phyloP scores from a whole-genome alignment of 2,113 vertebrate genomes.

The pig (Sus scrofa) region DNA sequence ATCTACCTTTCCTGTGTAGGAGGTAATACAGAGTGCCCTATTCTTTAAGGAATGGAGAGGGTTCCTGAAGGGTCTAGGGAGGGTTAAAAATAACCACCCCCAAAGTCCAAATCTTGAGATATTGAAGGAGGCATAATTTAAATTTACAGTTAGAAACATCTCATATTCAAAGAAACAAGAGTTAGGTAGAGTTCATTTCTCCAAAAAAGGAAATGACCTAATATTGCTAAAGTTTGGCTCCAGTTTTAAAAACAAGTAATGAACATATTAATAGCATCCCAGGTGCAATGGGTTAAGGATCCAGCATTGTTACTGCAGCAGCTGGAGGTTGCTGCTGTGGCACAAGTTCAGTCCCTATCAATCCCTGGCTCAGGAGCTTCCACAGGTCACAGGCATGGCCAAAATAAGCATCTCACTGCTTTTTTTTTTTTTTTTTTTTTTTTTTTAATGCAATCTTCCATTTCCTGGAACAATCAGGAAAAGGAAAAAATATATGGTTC shows the following conservation, averaged over 20 bases:
- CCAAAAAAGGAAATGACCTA: background rate
- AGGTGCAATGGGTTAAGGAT: too few relatives aligned
- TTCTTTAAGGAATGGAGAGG: background rate
- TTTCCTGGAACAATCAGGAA: conserved; percentile 16
- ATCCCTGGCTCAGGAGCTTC: too few relatives aligned
- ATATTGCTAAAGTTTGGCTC: background rate
- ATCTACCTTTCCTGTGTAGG: background rate
- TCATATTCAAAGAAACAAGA: background rate
- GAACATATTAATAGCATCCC: background rate
- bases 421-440: too few relatives aligned
- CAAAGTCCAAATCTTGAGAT: background rate
- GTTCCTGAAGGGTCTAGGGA: background rate
- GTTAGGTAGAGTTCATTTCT: background rate
- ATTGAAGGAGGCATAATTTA: background rate
- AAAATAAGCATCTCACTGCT: too few relatives aligned
- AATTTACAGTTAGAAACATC: background rate
- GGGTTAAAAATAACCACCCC: background rate
- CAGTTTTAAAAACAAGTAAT: conserved; percentile 12
- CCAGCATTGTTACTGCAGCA: too few relatives aligned
- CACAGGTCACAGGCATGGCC: too few relatives aligned
- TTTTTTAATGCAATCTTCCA: background rate
- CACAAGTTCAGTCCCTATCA: too few relatives aligned
- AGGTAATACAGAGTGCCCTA: background rate
- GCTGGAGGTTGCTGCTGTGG: too few relatives aligned
- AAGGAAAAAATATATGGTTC: background rate